These are phyloP conservation scores for Diarsia brunnea DNA, from an alignment of 2,888 invertebrate species.

Conservation along the genomic window DNA sequence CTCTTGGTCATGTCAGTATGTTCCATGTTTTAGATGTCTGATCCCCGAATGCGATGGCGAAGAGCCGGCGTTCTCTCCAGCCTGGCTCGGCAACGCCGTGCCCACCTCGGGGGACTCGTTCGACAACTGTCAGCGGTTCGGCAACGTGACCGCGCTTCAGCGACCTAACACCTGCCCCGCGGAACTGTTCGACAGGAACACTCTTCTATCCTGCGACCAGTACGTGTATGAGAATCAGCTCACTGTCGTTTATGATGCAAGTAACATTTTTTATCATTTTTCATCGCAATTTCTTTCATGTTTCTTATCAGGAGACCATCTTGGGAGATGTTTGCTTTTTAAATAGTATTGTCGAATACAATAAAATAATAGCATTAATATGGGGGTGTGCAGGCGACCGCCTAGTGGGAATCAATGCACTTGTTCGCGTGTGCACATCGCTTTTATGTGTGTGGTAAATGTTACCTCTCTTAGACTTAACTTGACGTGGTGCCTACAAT, in stretches of 20 bases:
- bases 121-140: constrained; percentile 87
- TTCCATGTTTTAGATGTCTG: constrained; percentile 52
- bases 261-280: constrained; percentile 52
- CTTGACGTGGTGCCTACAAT: background rate
- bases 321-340: background rate
- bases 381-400: no score
- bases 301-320: background rate
- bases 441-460: no score
- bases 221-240: constrained; percentile 81
- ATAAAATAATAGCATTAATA: no score
- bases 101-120: constrained; percentile 68
- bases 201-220: constrained; percentile 72
- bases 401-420: no score
- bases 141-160: constrained; percentile 52
- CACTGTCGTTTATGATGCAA: constrained; percentile 84
- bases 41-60: constrained; percentile 73
- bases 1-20: background rate
- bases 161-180: constrained; percentile 75
- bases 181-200: constrained; percentile 73
- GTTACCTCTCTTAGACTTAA: no score
- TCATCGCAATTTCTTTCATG: no score
- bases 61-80: constrained; percentile 75
- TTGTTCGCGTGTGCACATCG: no score
- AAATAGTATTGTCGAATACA: no score
- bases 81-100: constrained; percentile 60